Percentiles rank a stretch among this genome's conserved stretches.
These are phyloP conservation scores for Ethmia dodecea DNA, from an alignment of 2,888 invertebrate genomes.

Conservation along the genomic window DNA sequence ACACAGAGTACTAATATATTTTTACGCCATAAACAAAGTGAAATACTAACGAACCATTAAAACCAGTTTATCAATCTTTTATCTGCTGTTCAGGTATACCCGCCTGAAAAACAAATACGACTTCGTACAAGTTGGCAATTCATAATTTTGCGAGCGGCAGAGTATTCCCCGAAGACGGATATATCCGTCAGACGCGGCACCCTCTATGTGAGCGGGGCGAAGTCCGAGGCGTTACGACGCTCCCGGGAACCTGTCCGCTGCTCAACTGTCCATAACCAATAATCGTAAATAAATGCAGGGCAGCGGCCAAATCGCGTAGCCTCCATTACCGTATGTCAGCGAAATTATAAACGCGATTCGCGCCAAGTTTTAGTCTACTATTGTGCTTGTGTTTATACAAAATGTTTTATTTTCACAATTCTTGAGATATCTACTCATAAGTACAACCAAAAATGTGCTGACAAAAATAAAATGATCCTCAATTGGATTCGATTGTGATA, in stretches of 20 bases:
- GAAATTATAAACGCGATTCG: constrained; percentile 32
- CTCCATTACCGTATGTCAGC: constrained; percentile 19
- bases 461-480: no score
- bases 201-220: constrained; percentile 46
- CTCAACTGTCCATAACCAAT: constrained; percentile 75
- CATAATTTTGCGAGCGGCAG: constrained; percentile 59
- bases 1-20: no score
- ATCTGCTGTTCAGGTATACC: no score
- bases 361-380: constrained; percentile 5
- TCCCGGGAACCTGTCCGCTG: constrained; percentile 57
- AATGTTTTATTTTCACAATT: background rate
- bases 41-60: no score
- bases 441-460: no score
- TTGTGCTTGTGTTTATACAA: background rate
- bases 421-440: no score
- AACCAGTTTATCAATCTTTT: no score
- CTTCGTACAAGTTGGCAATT: constrained; percentile 33
- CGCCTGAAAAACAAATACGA: background rate
- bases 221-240: constrained; percentile 73
- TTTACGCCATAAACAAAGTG: no score
- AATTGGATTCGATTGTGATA: constrained; percentile 1
- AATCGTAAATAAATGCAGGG: constrained; percentile 70
- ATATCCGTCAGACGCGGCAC: constrained; percentile 67
- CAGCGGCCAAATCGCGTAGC: constrained; percentile 25
- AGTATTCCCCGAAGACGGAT: constrained; percentile 65